These are phyloP conservation scores for Spinus pinus DNA, from an alignment of 2,797 vertebrate species.

Conservation along the genomic window DNA sequence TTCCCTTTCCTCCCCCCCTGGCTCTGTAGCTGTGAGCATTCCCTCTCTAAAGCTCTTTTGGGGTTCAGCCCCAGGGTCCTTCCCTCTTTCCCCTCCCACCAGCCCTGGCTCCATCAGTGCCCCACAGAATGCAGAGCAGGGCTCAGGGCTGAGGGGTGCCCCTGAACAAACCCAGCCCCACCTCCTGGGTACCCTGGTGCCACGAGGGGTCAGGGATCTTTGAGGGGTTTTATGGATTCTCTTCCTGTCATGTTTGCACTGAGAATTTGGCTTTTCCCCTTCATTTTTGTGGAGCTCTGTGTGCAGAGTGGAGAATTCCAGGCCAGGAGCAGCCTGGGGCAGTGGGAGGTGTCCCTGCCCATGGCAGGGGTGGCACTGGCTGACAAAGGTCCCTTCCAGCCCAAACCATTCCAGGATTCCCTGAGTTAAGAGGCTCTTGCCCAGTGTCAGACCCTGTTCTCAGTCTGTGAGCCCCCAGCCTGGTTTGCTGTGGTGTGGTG, in stretches of 20 bases:
- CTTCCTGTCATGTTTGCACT: not conserved
- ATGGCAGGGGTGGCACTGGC: no score
- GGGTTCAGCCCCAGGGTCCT: not conserved
- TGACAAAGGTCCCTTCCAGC: not conserved
- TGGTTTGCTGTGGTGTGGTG: not conserved
- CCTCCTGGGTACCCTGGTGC: not conserved
- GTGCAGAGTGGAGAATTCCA: not conserved
- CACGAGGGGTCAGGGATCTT: rapidly evolving
- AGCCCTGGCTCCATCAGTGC: rapidly evolving
- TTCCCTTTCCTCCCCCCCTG: not conserved
- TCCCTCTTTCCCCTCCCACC: not conserved
- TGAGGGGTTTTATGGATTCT: not conserved
- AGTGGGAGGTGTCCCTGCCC: not conserved
- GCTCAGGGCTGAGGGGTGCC: not conserved
- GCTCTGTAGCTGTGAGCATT: not conserved
- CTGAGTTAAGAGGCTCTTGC: not conserved
- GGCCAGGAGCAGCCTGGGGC: not conserved
- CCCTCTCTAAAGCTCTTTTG: rapidly evolving
- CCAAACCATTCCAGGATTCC: not conserved
- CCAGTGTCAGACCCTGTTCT: not conserved
- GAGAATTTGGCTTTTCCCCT: rapidly evolving
- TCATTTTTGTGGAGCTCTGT: not conserved
- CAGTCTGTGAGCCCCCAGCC: not conserved
- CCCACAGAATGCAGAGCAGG: not conserved
- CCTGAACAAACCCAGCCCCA: not conserved